A percentile compares a stretch with the other conserved stretches of the same genome.
phyloP scores from a whole-genome alignment of 2,113 vertebrate genomes.

The Silurus asotus region DNA sequence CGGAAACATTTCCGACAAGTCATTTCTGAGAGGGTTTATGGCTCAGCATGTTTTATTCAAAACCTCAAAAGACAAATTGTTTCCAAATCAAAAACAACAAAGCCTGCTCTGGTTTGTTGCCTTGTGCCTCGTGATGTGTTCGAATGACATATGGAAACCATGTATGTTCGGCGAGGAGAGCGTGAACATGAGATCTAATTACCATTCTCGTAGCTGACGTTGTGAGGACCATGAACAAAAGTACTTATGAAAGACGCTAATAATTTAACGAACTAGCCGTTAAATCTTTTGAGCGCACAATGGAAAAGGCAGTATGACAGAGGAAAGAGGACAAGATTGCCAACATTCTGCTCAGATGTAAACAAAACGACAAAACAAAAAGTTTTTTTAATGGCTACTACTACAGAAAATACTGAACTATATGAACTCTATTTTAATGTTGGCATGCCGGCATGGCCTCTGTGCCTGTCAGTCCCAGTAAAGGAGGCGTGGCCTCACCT shows the following conservation, averaged over 20 bases:
- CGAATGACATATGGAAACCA: not conserved
- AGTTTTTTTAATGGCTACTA: too few relatives aligned
- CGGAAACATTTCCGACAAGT: constrained; percentile 57
- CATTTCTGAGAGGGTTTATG: constrained; percentile 49
- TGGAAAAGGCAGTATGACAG: not conserved
- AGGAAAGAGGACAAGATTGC: not conserved
- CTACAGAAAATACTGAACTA: too few relatives aligned
- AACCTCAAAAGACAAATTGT: constrained; percentile 66
- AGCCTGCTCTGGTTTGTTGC: not conserved
- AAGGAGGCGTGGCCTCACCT: too few relatives aligned
- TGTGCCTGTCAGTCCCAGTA: not conserved
- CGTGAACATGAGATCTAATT: not conserved
- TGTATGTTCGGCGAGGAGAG: not conserved
- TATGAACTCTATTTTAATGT: too few relatives aligned
- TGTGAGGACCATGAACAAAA: not conserved
- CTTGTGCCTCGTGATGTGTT: not conserved
- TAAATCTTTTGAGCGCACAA: not conserved
- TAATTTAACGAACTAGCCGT: not conserved
- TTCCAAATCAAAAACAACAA: constrained; percentile 63
- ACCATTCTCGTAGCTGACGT: not conserved
- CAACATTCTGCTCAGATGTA: not conserved
- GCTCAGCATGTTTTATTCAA: constrained; percentile 74
- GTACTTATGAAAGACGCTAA: not conserved
- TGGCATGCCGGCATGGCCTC: not conserved
- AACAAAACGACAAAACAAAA: too few relatives aligned